Evolutionary conservation across 2,888 invertebrate species (phyloP).

Genomic region (Chaitophorus viminalis): DNA sequence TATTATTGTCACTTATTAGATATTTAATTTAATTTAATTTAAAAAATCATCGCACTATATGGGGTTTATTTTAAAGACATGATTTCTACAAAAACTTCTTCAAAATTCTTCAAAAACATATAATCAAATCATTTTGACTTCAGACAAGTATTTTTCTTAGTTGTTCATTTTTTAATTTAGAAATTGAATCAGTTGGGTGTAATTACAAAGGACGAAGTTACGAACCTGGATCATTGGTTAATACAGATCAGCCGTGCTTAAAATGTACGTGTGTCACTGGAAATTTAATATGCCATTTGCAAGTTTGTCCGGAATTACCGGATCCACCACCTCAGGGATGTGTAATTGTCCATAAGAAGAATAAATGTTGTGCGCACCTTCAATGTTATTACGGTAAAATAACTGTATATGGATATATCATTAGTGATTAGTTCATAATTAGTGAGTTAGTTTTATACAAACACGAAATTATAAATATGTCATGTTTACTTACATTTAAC

Average conservation of each 20-base stretch:
- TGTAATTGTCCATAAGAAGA: conserved; percentile 75
- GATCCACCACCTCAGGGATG: conserved; percentile 81
- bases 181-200: conserved; percentile 71
- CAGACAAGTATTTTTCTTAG: background rate
- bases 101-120: background rate
- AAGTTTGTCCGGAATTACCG: conserved; percentile 80
- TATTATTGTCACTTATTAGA: too few relatives aligned
- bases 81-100: too few relatives aligned
- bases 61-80: too few relatives aligned
- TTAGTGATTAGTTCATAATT: background rate
- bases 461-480: background rate
- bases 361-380: conserved; percentile 81
- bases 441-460: background rate
- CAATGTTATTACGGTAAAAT: conserved; percentile 74
- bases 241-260: conserved; percentile 81
- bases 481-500: background rate
- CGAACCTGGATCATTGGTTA: conserved; percentile 73
- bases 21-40: too few relatives aligned
- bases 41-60: too few relatives aligned
- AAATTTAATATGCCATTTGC: conserved; percentile 79
- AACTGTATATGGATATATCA: background rate
- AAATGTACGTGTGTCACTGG: conserved; percentile 80
- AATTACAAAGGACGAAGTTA: conserved; percentile 78
- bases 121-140: background rate
- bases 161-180: conserved; percentile 23